Base-by-base conservation (phyloP, 2,797 vertebrate genomes). In the Pseudochirops cupreus region DNA sequence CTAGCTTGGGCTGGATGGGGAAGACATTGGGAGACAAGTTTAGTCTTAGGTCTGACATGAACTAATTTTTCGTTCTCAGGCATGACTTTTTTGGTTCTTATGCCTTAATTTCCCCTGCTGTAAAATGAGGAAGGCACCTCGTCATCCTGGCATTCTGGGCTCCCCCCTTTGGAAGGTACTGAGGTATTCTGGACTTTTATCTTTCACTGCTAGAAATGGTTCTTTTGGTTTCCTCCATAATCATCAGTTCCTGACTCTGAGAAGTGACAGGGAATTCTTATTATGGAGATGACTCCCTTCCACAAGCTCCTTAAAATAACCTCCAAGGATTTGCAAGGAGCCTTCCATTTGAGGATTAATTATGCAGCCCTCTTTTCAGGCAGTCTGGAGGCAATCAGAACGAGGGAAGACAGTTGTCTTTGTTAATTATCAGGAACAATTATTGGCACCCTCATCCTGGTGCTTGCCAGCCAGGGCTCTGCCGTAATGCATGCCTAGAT, bases 311-410 rank as follows among this genome's bases (percentile, higher is more conserved):
- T 94, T 62, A n/a, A 96, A 97, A 96, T 95, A 97, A 96, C 94
- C 94, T 95, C 95, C 28, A 82, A 94, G 91, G 93, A 95, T 87
- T 87, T 93, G 62, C 92, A 95, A 96, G 87, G 92, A 97, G 92
- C 26, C 52, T 97, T 94, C 92, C 39, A 46, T 95, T 97, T 94
- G 57, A 89, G 96, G 94, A 98, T 97, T 97, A 97, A 97, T 97
- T 97, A 97, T 97, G 96, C 97, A 97, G 93, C 90, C 54, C 52
- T 94, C 82, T 90, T 96, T 96, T 94, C 91, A 97, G 96, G 93
- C 55, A 94, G 95, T 95, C 94, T 97, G 95, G 56, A 94, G 92
- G 94, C 97, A 97, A 98, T 98, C 97, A 97, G 97, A 94, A 97
- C 92, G 93, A 96, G 97, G 97, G 93, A 94, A 0, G 96, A 92